Conservation (phyloP, 2,113 vertebrate species). For the Rhombomys opimus region DNA sequence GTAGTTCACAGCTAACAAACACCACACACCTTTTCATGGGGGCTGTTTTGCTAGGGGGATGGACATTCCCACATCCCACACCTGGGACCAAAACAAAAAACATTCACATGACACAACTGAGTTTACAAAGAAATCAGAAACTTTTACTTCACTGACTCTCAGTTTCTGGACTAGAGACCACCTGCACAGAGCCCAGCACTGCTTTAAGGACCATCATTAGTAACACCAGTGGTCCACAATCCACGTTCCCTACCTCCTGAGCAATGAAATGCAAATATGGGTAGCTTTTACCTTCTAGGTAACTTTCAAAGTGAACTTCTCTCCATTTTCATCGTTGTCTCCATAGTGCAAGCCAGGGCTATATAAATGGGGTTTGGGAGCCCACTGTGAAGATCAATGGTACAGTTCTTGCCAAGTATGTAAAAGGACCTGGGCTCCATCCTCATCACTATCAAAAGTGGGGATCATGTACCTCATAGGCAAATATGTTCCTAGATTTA, state of each 20-base stretch:
- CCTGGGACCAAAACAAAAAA: too few species aligned
- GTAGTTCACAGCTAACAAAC: too few species aligned
- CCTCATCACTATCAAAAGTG: not conserved
- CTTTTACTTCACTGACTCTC: not conserved
- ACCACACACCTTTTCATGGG: too few species aligned
- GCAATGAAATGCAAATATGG: not conserved
- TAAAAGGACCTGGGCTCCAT: too few species aligned
- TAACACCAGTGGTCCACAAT: not conserved
- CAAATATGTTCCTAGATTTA: not conserved
- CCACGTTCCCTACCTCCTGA: not conserved
- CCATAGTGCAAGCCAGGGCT: not conserved
- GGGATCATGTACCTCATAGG: not conserved
- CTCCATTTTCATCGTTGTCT: not conserved
- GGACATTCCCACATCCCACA: too few species aligned
- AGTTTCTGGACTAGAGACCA: not conserved
- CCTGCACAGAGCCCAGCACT: not conserved
- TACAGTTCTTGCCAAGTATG: too few species aligned
- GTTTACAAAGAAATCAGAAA: too few species aligned
- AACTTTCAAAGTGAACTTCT: not conserved
- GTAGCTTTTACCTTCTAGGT: not conserved
- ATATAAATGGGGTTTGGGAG: not conserved
- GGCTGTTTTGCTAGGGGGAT: too few species aligned
- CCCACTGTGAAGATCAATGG: not conserved
- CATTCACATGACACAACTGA: too few species aligned
- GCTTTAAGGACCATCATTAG: not conserved